Base-by-base conservation (phyloP, 2,888 invertebrate species). In the Dryobotodes eremita region DNA sequence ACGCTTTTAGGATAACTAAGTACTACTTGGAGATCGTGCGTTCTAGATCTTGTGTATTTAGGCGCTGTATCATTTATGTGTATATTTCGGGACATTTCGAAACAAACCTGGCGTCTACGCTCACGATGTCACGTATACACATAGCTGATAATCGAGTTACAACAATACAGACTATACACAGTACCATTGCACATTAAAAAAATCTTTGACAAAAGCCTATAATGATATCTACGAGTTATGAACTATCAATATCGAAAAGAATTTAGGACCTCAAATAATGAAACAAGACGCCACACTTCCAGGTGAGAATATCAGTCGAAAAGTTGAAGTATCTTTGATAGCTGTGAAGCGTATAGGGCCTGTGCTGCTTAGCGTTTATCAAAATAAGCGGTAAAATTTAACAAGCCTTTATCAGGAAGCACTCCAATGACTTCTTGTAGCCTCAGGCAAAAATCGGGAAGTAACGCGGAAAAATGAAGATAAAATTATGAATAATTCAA, bases 81-180 rank as follows among this genome's bases (percentile, higher is more conserved):
- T 73, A 73, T 86, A 79, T 85, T 85, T 85, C 66, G 77, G 74
- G 72, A 78, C n/a, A 78, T 86, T 88, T 83, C 64, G 71, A 78
- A 86, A 86, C 77, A 82, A 73, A 66, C 26, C 59, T 68, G 20
- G 72, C 62, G 62, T 68, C 66, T 83, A 87, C 84, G 86, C 75
- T 79, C 50, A 74, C 66, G 57, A 15, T 65, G 80, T 89, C 88
- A 88, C 88, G 89, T 87, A 82, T 70, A 74, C 76, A 73, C 13
- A 59, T 62, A 57, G 8, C 17, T 71, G n/a, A 71, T 80, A 83
- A 79, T 80, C 64, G n/a, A 57, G 36, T 79, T 59, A 79, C 64
- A 79, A 79, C 64, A 79, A 70, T 70, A 65, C 82, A 65, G 69
- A 83, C 70, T 79, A 59, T n/a, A 59, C 57, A 75, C 57, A 79